phyloP scores from a whole-genome alignment of 2,113 vertebrate genomes.

The Pardalotus punctatus region DNA sequence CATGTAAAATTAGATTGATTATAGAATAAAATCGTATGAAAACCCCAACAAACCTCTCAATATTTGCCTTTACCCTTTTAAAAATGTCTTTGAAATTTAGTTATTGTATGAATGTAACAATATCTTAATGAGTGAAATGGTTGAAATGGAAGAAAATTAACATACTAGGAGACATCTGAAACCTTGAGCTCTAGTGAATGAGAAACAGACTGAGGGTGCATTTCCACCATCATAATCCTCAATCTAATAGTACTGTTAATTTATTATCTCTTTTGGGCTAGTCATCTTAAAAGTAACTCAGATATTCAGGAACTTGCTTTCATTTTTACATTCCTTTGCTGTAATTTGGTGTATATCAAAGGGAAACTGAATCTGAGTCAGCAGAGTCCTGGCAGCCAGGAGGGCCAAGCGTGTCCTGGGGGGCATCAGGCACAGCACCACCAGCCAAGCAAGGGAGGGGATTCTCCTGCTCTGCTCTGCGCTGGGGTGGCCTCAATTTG shows the following conservation, averaged over 20 bases:
- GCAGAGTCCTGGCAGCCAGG: neutral
- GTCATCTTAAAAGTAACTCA: neutral
- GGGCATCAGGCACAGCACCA: rapidly evolving
- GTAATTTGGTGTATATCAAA: neutral
- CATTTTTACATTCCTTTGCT: neutral
- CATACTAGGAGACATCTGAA: neutral
- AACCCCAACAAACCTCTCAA: rapidly evolving
- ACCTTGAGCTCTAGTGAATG: neutral
- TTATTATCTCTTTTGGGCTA: neutral
- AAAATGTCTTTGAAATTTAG: neutral
- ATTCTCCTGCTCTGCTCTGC: neutral
- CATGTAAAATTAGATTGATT: neutral
- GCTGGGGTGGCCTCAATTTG: rapidly evolving
- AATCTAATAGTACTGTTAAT: neutral
- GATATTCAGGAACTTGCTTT: neutral
- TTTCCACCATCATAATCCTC: neutral
- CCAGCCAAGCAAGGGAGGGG: rapidly evolving
- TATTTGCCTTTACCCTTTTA: neutral
- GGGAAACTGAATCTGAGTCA: rapidly evolving
- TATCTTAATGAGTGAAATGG: neutral
- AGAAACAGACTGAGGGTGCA: neutral
- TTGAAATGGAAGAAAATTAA: neutral
- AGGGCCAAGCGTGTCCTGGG: rapidly evolving
- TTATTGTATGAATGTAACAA: neutral
- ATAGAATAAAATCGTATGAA: neutral